These are phyloP conservation scores for Epizoanthus fatuus DNA, from an alignment of 92 coral and sea anemone species.

Conservation along the genomic window DNA sequence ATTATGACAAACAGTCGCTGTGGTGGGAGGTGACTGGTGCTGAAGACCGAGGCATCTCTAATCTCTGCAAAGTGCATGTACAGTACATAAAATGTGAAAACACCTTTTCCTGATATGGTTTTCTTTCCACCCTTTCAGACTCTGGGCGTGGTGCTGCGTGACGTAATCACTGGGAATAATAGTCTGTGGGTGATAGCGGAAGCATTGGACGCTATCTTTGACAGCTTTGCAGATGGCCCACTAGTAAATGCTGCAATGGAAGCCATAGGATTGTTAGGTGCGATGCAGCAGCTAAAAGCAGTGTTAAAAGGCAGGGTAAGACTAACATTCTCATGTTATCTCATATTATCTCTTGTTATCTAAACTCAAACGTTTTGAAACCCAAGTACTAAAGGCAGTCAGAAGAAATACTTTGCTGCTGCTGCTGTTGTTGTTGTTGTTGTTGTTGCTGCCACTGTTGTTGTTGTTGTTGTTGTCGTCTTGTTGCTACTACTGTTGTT, in stretches of 20 bases:
- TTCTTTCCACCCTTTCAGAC: slow-evolving; percentile 58
- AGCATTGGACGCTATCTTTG: slow-evolving; percentile 95
- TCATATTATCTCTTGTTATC: not conserved
- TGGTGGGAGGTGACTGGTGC: not conserved
- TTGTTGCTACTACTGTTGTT: no score
- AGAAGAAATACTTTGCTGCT: not conserved
- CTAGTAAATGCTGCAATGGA: slow-evolving; percentile 84
- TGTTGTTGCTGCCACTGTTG: no score
- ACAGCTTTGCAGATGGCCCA: slow-evolving; percentile 97
- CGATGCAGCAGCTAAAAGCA: slow-evolving; percentile 82
- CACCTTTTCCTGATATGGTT: not conserved
- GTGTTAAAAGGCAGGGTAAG: slow-evolving; percentile 89
- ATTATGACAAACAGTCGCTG: not conserved
- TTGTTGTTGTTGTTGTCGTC: no score
- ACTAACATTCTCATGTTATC: not conserved
- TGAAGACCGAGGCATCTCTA: no score
- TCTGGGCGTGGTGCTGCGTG: slow-evolving; percentile 91
- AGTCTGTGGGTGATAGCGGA: slow-evolving; percentile 95
- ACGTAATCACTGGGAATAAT: slow-evolving; percentile 74
- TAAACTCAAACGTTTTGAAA: not conserved
- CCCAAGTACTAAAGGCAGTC: not conserved
- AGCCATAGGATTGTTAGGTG: slow-evolving; percentile 74
- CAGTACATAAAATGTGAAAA: not conserved
- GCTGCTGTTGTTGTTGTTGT: no score
- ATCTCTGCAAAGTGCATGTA: no score